phyloP scores from a whole-genome alignment of 1,140 invertebrate species.

The Daktulosphaira vitifoliae region DNA sequence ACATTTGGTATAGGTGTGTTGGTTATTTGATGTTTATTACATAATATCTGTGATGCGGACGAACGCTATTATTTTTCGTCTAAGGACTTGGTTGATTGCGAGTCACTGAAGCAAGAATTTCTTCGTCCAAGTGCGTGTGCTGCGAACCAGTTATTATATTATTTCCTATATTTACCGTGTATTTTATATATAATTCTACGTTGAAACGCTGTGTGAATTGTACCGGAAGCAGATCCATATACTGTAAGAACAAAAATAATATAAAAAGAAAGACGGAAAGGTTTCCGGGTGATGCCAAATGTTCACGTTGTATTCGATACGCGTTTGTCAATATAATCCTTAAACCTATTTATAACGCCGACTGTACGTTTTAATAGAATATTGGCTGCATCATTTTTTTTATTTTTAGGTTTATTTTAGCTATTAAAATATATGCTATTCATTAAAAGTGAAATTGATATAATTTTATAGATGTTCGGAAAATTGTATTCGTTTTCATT shows the following conservation, averaged over 20 bases:
- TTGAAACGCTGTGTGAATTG: slow-evolving; percentile 6
- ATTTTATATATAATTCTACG: background rate
- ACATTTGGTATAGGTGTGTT: background rate
- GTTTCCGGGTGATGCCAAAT: background rate
- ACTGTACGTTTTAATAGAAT: too few relatives aligned
- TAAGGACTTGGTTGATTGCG: slow-evolving; percentile 25
- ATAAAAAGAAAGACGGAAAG: background rate
- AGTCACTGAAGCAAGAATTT: slow-evolving; percentile 28
- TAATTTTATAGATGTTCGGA: too few relatives aligned
- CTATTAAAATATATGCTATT: too few relatives aligned
- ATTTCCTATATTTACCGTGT: slow-evolving; percentile 18
- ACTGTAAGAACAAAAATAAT: background rate
- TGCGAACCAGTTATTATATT: slow-evolving; percentile 34
- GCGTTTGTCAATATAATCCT: background rate
- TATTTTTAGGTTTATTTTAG: too few relatives aligned
- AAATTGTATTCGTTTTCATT: background rate
- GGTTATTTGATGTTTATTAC: slow-evolving; percentile 24
- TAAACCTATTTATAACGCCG: too few relatives aligned
- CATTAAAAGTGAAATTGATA: too few relatives aligned
- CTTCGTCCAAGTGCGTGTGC: slow-evolving; percentile 27
- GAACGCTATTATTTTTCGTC: slow-evolving; percentile 31
- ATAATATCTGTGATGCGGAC: slow-evolving; percentile 22
- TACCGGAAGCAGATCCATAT: slow-evolving; percentile 19
- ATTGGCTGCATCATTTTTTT: too few relatives aligned
- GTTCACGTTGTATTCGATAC: background rate